Conservation (phyloP, 2,797 vertebrate species). For the Tinamus major region DNA sequence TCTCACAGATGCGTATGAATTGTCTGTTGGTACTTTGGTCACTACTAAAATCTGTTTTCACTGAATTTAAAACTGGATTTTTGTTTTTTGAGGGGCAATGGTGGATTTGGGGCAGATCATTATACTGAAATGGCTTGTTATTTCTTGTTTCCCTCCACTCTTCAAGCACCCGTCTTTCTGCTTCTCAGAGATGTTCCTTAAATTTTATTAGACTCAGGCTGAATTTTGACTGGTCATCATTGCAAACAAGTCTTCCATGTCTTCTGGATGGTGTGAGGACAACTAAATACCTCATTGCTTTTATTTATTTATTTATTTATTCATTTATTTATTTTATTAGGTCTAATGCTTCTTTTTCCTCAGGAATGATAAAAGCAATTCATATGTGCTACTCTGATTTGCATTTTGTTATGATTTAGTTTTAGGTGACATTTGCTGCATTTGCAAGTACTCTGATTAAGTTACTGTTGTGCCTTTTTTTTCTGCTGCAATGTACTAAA, state of each 20-base stretch:
- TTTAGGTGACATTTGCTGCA: constrained; percentile 46
- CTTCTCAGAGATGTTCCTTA: not conserved
- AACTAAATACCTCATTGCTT: not conserved
- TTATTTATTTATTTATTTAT: too few relatives aligned
- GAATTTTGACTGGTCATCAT: not conserved
- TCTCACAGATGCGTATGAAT: not conserved
- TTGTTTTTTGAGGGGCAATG: not conserved
- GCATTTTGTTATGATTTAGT: constrained; percentile 56
- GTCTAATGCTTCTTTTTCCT: not conserved
- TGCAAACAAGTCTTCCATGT: not conserved
- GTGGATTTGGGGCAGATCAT: not conserved
- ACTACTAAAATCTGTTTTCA: not conserved
- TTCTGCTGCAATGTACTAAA: not conserved
- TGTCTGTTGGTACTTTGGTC: not conserved
- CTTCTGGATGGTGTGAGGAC: not conserved
- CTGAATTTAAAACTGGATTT: not conserved
- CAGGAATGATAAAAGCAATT: constrained; percentile 46
- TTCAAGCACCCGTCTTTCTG: not conserved
- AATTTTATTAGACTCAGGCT: not conserved
- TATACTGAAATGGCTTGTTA: not conserved
- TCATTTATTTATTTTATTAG: not conserved
- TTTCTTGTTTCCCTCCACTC: not conserved
- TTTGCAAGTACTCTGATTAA: constrained; percentile 46
- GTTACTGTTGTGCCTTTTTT: constrained; percentile 28
- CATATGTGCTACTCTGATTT: not conserved